phyloP scores from a whole-genome alignment of 2,888 invertebrate genomes.

The Drosophila setosimentum region DNA sequence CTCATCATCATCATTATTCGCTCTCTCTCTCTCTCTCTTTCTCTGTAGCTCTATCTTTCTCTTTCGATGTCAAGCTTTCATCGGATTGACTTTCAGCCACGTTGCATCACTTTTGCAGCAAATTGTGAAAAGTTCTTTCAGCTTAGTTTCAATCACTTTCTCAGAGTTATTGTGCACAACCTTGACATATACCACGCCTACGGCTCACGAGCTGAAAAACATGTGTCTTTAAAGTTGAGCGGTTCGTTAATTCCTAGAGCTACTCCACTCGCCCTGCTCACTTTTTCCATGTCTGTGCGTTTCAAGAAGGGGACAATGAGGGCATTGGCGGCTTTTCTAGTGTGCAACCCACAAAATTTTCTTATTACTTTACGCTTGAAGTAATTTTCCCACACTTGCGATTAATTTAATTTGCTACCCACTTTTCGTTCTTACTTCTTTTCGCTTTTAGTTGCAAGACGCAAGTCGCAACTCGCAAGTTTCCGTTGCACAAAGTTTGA shows the following conservation, averaged over 20 bases:
- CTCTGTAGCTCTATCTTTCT: neutral
- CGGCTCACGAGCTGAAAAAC: constrained; percentile 7
- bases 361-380: constrained; percentile 72
- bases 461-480: constrained; percentile 22
- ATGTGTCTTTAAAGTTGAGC: constrained; percentile 47
- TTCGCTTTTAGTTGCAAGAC: constrained; percentile 52
- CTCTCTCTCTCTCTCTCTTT: neutral
- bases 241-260: constrained; percentile 36
- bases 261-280: too few species aligned
- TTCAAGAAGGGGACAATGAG: neutral
- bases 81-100: constrained; percentile 13
- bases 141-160: constrained; percentile 52
- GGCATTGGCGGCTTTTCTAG: constrained; percentile 28
- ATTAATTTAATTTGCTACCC: constrained; percentile 72
- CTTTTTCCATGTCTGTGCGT: neutral
- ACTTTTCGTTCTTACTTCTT: constrained; percentile 42
- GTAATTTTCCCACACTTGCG: constrained; percentile 76
- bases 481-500: constrained; percentile 45
- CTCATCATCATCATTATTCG: neutral
- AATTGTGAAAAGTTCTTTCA: constrained; percentile 16
- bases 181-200: constrained; percentile 66
- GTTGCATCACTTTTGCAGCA: constrained; percentile 26
- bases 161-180: constrained; percentile 43
- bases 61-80: constrained; percentile 28
- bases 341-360: constrained; percentile 63